Evolutionary conservation across 2,113 vertebrate genomes (phyloP).

Genomic region (Cheirogaleus medius): DNA sequence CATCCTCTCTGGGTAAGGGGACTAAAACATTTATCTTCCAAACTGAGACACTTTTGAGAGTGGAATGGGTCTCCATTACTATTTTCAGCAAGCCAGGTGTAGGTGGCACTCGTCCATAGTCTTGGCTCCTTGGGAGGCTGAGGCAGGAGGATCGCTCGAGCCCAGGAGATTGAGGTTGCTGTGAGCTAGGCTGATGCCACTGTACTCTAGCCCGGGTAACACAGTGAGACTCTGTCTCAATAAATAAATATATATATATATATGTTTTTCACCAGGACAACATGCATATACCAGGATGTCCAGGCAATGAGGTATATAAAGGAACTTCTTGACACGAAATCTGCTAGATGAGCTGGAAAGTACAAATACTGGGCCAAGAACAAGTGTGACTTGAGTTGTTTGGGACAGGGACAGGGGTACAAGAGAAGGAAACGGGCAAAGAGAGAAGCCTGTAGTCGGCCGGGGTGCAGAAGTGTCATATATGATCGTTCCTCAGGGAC

Average conservation of each 20-base stretch:
- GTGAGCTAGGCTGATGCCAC: too few relatives aligned
- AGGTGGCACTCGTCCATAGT: too few relatives aligned
- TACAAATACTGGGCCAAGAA: background rate
- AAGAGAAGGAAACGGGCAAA: background rate
- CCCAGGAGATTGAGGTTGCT: too few relatives aligned
- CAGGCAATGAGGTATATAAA: background rate
- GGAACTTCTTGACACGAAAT: background rate
- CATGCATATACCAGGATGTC: background rate
- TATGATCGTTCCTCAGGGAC: slow-evolving; percentile 54
- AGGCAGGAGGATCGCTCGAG: too few relatives aligned
- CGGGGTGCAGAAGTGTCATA: background rate
- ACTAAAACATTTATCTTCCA: background rate
- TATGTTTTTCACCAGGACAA: background rate
- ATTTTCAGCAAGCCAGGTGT: background rate
- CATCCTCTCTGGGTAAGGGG: background rate
- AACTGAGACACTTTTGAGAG: background rate
- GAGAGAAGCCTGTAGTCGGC: background rate
- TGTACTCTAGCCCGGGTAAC: too few relatives aligned
- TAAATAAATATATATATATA: too few relatives aligned
- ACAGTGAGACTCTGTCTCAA: too few relatives aligned
- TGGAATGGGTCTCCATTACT: background rate
- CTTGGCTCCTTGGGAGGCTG: too few relatives aligned
- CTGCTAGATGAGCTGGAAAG: background rate
- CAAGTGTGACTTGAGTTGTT: background rate
- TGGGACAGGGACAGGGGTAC: background rate